These are phyloP conservation scores for Mercenaria mercenaria DNA, from an alignment of 1,140 invertebrate species.

Conservation along the genomic window DNA sequence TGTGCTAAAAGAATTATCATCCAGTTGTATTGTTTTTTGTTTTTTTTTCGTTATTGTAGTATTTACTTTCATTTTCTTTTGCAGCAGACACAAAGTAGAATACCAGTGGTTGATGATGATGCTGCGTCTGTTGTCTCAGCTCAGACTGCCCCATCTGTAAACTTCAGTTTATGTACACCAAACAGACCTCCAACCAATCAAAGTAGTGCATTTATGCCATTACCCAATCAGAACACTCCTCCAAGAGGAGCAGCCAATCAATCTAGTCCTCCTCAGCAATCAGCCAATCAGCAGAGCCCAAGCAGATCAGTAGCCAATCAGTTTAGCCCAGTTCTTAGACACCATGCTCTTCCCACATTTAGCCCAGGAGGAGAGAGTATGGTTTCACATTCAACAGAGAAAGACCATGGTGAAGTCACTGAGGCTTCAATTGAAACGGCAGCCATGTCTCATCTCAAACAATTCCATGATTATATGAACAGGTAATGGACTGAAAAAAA, in stretches of 20 bases:
- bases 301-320: constrained; percentile 11
- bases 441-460: constrained; percentile 47
- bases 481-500: too few species aligned
- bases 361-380: constrained; percentile 50
- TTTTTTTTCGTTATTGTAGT: too few species aligned
- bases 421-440: constrained; percentile 30
- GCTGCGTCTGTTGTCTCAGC: neutral
- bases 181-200: constrained; percentile 44
- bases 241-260: constrained; percentile 18
- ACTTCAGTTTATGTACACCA: constrained; percentile 39
- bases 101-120: constrained; percentile 4
- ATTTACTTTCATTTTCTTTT: too few species aligned
- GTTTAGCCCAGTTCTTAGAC: constrained; percentile 29
- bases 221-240: constrained; percentile 51
- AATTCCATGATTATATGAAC: constrained; percentile 70
- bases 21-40: too few species aligned
- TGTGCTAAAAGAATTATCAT: too few species aligned
- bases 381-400: constrained; percentile 53
- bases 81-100: constrained; percentile 44
- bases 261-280: neutral
- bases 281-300: constrained; percentile 15
- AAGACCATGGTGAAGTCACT: constrained; percentile 12
- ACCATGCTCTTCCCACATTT: neutral
- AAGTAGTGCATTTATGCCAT: constrained; percentile 2
- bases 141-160: constrained; percentile 23